phyloP scores from a whole-genome alignment of 2,888 invertebrate species.

The Choreutis nemorana region DNA sequence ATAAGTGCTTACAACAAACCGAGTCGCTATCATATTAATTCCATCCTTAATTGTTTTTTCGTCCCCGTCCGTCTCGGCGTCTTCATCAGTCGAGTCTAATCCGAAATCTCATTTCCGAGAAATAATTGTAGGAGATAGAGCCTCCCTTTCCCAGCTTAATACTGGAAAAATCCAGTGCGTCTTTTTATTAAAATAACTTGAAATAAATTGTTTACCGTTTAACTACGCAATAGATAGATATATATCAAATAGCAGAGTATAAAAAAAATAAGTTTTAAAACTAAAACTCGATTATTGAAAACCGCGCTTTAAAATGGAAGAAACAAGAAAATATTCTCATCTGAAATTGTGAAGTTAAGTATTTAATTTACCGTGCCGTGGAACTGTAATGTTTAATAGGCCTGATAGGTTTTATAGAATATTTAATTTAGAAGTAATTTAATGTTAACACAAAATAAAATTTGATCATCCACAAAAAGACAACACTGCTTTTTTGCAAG shows the following conservation, averaged over 20 bases:
- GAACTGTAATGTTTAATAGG: too few species aligned
- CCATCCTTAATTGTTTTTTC: constrained; percentile 39
- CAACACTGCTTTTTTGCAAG: too few species aligned
- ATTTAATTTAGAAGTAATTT: too few species aligned
- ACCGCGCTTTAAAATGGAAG: too few species aligned
- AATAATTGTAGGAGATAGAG: constrained; percentile 45
- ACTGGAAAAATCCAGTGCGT: constrained; percentile 13
- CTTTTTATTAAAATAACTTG: too few species aligned
- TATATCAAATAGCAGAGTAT: not conserved
- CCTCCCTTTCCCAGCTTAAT: constrained; percentile 13
- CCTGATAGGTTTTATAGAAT: too few species aligned
- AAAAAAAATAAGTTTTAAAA: not conserved
- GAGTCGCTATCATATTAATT: constrained; percentile 25
- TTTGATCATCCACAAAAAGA: too few species aligned
- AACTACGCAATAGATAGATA: not conserved
- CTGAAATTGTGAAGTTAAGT: too few species aligned
- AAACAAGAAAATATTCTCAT: too few species aligned
- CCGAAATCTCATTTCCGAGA: constrained; percentile 51
- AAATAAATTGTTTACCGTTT: not conserved
- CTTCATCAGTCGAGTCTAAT: constrained; percentile 40
- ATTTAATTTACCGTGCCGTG: not conserved
- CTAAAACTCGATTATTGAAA: not conserved
- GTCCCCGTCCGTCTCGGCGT: constrained; percentile 27
- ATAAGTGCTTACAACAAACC: constrained; percentile 10
- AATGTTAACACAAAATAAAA: too few species aligned